phyloP scores from a whole-genome alignment of 1,140 invertebrate genomes.

The Pogonus chalceus region DNA sequence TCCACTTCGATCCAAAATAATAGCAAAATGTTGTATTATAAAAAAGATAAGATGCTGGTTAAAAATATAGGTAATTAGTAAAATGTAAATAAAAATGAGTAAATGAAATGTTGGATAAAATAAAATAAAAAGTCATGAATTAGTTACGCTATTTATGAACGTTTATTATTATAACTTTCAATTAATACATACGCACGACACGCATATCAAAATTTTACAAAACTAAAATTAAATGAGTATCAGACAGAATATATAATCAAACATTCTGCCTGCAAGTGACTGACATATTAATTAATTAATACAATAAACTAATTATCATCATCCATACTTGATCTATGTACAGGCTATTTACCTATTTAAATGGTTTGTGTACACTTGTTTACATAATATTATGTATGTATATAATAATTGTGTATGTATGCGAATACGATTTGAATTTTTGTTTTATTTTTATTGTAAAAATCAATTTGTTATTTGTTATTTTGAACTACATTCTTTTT shows the following conservation, averaged over 20 bases:
- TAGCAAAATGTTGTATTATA: no score
- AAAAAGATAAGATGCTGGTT: no score
- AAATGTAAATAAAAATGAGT: no score
- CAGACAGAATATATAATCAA: background rate
- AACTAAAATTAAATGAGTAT: background rate
- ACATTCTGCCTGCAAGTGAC: background rate
- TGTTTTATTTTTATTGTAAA: no score
- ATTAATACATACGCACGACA: conserved; percentile 3
- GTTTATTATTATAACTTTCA: background rate
- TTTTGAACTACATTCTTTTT: background rate
- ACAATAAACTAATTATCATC: background rate
- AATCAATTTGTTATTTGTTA: conserved; percentile 1
- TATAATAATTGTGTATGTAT: background rate
- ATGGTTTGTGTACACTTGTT: background rate
- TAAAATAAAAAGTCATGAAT: no score
- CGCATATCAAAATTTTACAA: conserved; percentile 7
- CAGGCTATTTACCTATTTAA: conserved; percentile 3
- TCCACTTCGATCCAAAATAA: no score
- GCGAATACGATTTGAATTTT: background rate
- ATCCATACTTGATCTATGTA: conserved; percentile 6
- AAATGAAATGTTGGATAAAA: no score
- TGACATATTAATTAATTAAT: background rate
- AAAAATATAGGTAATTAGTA: no score
- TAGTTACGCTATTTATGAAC: background rate
- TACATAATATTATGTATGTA: background rate